Evolutionary conservation across 2,113 vertebrate species (phyloP), one percentile per base, ranked within the genome.

Genomic region (Junco hyemalis): DNA sequence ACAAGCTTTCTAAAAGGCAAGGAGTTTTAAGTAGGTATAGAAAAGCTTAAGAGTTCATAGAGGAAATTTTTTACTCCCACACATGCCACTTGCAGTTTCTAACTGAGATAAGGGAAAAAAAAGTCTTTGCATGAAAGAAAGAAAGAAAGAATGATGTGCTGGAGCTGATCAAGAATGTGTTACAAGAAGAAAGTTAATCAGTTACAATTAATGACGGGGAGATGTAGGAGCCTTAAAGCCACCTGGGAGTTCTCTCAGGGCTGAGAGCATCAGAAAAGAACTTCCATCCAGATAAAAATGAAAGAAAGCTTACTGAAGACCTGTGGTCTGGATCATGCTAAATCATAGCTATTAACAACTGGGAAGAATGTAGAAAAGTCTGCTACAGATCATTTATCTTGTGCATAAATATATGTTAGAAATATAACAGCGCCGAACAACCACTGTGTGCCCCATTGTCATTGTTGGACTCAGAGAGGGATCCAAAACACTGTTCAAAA

Each of bases 161-260:
- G 61, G 22, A 81, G 31, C 20, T 56, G 38, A 95, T 84, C 72
- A 84, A 28, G 48, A 85, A 79, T 56, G 73, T 64, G 61, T 86
- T 82, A 81, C 81, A 86, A 84, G 38, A 81, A 90, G 73, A 94
- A 92, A 70, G 76, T 11, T 94, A 90, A 94, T 92, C 74, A 72
- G 56, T 94, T 81, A 25, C 23, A 84, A 72, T 87, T 85, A 93
- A 80, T 65, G 70, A 53, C 15, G 29, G 17, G 29, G 51, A 78
- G 38, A 88, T 60, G 10, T n/a, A 82, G 90, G 47, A 85, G 6
- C 45, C 76, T 50, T 81, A 78, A 86, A 77, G 31, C 15, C 36
- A 68, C 20, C 28, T 95, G 38, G 40, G 61, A 93, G 4, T 8
- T 68, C 14, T 92, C 66, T 91, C 12, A 42, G 56, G 38, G 29